Evolutionary conservation across 2,888 invertebrate species (phyloP), one percentile per base, ranked within the genome.

Genomic region (Nomada fabriciana): DNA sequence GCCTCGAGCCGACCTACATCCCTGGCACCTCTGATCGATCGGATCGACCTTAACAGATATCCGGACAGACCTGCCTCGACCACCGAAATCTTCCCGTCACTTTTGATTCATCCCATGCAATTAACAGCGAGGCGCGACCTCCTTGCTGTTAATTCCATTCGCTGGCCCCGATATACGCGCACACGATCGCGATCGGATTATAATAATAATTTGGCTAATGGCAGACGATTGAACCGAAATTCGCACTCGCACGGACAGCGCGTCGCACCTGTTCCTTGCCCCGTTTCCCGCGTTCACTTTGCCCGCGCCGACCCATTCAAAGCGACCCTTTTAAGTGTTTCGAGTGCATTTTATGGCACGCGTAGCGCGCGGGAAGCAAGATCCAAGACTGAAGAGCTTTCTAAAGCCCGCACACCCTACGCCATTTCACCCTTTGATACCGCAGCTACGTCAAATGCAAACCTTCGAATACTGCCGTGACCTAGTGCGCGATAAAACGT

Each of bases 21-120:
- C 1, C 43, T 2, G n/a, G 15, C 60, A 60, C 61, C 63, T n/a
- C 77, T 20, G 81, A 88, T 88, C 88, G 88, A 86, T 80, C 65
- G 79, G 47, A 81, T 76, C 76, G 64, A 64, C 68, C 72, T 76
- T 78, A 85, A 85, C 81, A 74, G 80, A 85, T 77, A 75, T 69
- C 71, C 72, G 71, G 11, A 9, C 55, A 67, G 71, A 61, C 11
- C 72, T 43, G 23, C 52, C 60, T 60, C 71, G 60, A 18, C 75
- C 69, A 43, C 71, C 68, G 63, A 80, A 82, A 86, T 86, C 82
- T 84, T 86, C 83, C 55, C 47, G 42, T 63, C 72, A 71, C 64
- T 77, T 74, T 80, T 76, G 64, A 84, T 82, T 43, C 79, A 69
- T 82, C 72, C 69, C 50, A 20, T 23, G 60, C 76, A 73, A 82